These are phyloP conservation scores for Elanoides forficatus DNA, from an alignment of 2,113 vertebrate genomes.

Conservation along the genomic window DNA sequence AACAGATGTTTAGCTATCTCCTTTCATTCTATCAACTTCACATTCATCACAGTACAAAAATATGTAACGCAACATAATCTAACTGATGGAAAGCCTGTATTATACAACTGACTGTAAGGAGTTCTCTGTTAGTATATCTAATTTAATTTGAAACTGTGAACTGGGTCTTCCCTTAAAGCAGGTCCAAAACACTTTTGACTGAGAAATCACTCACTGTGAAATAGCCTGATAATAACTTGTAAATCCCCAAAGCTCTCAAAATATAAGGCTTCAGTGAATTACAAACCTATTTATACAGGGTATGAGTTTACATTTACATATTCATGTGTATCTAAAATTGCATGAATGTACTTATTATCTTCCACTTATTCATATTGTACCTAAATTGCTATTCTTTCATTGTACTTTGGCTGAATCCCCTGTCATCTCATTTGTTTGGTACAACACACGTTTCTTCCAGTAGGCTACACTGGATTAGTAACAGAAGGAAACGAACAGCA, in stretches of 20 bases:
- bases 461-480: not conserved
- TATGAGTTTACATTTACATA: not conserved
- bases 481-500: not conserved
- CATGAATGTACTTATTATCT: not conserved
- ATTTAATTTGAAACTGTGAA: not conserved
- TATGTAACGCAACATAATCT: not conserved
- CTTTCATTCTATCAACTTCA: not conserved
- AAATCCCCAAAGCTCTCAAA: not conserved
- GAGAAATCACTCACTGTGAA: not conserved
- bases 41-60: not conserved
- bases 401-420: not conserved
- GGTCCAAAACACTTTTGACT: not conserved
- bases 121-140: not conserved
- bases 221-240: not conserved
- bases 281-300: not conserved
- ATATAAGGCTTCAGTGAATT: not conserved
- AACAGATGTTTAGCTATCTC: conserved; percentile 22
- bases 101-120: not conserved
- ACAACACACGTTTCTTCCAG: not conserved
- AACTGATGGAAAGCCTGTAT: not conserved
- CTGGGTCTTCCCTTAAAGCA: not conserved
- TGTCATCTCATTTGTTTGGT: not conserved
- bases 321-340: not conserved
- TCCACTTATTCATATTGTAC: not conserved
- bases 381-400: not conserved